Evolutionary conservation across 1,140 invertebrate genomes (phyloP).

Genomic region (Drosophila busckii): DNA sequence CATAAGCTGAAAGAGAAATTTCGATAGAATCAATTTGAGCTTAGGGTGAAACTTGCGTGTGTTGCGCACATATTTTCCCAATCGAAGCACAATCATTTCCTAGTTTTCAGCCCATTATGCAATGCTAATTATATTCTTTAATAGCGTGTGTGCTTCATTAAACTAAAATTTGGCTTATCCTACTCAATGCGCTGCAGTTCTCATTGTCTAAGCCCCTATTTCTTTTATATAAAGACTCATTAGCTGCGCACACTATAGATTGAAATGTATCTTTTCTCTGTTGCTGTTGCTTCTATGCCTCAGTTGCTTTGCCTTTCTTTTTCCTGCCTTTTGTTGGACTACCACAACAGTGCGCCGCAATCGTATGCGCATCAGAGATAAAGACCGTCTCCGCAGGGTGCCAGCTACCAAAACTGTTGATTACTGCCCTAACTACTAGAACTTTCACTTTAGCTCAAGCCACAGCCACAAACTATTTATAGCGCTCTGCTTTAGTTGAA

Average conservation of each 20-base stretch:
- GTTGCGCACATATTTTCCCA: constrained; percentile 13
- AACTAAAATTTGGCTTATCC: constrained; percentile 42
- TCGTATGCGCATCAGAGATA: no score
- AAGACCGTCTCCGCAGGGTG: no score
- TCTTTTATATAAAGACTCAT: no score
- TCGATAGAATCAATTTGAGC: constrained; percentile 2
- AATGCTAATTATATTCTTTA: constrained; percentile 65
- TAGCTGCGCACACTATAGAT: no score
- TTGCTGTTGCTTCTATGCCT: constrained; percentile 4
- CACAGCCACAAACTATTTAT: no score
- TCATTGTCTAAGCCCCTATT: no score
- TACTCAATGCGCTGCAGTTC: no score
- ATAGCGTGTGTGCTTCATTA: constrained; percentile 28
- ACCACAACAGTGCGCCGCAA: constrained; percentile 49
- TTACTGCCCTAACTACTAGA: constrained; percentile 20
- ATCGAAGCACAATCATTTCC: constrained; percentile 33
- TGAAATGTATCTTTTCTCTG: no score
- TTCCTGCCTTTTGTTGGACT: constrained; percentile 38
- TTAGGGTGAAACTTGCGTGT: constrained; percentile 29
- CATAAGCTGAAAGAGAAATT: constrained; percentile 20
- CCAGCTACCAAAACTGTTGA: no score
- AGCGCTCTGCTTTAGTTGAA: constrained; percentile 46
- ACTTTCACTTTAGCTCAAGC: constrained; percentile 77
- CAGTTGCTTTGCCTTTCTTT: constrained; percentile 45
- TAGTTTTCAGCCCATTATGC: constrained; percentile 56